Evolutionary conservation across 2,888 invertebrate genomes (phyloP), one percentile per base, ranked within the genome.

Genomic region (Hypselothyrea guttata): DNA sequence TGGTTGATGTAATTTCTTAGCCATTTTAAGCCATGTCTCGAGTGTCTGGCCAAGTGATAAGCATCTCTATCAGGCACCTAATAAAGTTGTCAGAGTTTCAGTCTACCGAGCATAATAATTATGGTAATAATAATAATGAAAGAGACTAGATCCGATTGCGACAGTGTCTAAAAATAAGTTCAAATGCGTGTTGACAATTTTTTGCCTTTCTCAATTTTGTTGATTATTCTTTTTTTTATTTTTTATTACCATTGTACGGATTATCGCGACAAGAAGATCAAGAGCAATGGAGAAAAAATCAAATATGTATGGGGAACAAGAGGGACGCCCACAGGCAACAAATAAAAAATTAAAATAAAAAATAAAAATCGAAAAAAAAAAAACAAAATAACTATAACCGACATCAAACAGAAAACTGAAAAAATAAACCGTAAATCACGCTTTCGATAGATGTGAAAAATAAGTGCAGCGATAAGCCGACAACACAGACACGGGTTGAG

Each of bases 191-290:
- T 82, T 82, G 82, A 84, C 85, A 83, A 71, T 83, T 62, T 62
- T 61, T 54, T 49, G 57, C 22, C 41, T 54, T 11, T 44, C 27
- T 45, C 46, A 38, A 38, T 42, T 28, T 67, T 56, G n/a, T n/a
- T n/a, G n/a, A n/a, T n/a, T 15, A 38, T 12, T 52, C 22, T 52
- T 38, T 45, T 49, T 45, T 34, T 38, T 38, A 46, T 41, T 33
- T 46, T 66, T 76, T 75, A 82, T 76, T 76, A 63, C 68, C 79
- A 78, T 75, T 76, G 76, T 67, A 59, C 54, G 84, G 81, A 81
- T 81, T 81, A 81, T 81, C 81, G 79, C 81, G 61, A 75, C 84
- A 72, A 84, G 83, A 82, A 77, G 78, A 84, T 84, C 81, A 81
- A 75, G 62, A 70, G 67, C 74, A 77, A 62, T 82, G 72, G 48